These are phyloP conservation scores for Drosophila antonietae DNA, from an alignment of 2,888 invertebrate genomes.

Conservation along the genomic window DNA sequence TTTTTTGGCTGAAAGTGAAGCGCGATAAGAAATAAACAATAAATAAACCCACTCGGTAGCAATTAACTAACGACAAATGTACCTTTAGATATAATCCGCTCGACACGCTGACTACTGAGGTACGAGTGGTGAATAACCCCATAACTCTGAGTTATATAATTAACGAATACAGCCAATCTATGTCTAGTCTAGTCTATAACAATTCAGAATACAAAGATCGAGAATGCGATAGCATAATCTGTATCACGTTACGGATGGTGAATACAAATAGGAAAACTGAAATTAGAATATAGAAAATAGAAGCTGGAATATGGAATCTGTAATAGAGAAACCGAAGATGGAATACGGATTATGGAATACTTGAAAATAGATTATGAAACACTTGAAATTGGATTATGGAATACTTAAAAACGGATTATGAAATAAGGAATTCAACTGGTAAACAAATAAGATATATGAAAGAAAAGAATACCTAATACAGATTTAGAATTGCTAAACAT, in stretches of 20 bases:
- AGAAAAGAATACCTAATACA: not conserved
- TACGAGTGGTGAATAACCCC: not conserved
- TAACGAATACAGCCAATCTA: too few species aligned
- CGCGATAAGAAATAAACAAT: constrained; percentile 39
- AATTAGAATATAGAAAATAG: not conserved
- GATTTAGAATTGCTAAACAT: too few species aligned
- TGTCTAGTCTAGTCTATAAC: not conserved
- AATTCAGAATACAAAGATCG: too few species aligned
- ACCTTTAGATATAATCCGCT: not conserved
- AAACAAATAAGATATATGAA: not conserved
- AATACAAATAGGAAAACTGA: not conserved
- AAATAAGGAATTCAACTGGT: too few species aligned
- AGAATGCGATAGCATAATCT: too few species aligned
- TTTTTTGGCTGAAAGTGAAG: constrained; percentile 52
- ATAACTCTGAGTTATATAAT: not conserved
- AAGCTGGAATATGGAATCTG: not conserved
- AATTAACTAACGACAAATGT: constrained; percentile 26
- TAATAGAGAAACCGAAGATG: not conserved
- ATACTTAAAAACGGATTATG: too few species aligned
- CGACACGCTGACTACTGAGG: constrained; percentile 1
- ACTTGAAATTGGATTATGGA: too few species aligned
- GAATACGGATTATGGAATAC: not conserved
- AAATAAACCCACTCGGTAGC: not conserved
- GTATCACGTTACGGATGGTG: too few species aligned
- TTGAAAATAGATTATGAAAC: not conserved